Evolutionary conservation across 2,797 vertebrate species (phyloP).

Genomic region (Lutjanus argentimaculatus): DNA sequence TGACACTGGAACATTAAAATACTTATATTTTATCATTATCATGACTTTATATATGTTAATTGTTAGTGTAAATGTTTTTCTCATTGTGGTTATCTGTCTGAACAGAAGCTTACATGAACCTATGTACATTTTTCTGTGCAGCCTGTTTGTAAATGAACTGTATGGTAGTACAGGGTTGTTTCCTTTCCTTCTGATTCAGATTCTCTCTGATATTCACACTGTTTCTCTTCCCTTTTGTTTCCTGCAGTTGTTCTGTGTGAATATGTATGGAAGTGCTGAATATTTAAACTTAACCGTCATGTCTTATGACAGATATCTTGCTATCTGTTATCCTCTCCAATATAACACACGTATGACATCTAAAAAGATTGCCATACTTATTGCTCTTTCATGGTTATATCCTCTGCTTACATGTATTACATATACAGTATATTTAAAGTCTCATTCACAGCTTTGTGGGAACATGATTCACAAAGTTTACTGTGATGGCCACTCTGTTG

Average conservation of each 20-base stretch:
- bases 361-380: rapidly evolving
- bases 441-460: no score
- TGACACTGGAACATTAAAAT: neutral
- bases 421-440: no score
- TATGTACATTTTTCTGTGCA: no score
- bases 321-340: neutral
- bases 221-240: neutral
- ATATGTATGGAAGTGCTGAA: neutral
- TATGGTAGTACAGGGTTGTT: no score
- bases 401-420: no score
- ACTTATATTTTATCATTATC: conserved; percentile 8
- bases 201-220: neutral
- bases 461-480: no score
- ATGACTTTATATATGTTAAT: conserved; percentile 18
- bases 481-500: no score
- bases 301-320: conserved; percentile 12
- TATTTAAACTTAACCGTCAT: neutral
- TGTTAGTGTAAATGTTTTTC: conserved; percentile 26
- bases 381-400: neutral
- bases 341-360: neutral
- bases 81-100: no score
- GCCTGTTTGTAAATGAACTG: no score
- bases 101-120: no score
- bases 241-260: neutral
- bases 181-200: no score